Evolutionary conservation across 1,140 invertebrate species (phyloP).

Genomic region (Vanessa atalanta): DNA sequence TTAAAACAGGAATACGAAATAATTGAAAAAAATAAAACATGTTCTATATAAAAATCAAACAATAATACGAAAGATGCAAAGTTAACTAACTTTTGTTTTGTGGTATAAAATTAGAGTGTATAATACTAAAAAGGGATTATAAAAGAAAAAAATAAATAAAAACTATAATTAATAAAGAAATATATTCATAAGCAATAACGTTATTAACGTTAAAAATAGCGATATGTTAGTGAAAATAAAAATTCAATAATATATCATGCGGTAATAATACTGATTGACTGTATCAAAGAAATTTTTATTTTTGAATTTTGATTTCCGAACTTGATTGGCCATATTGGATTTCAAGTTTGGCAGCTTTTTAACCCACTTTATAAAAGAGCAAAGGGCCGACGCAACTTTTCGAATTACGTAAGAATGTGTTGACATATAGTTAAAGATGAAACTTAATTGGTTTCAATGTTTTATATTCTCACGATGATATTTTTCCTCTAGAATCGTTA

Average conservation of each 20-base stretch:
- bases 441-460: slow-evolving; percentile 38
- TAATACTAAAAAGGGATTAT: neutral
- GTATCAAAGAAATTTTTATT: slow-evolving; percentile 34
- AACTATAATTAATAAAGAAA: too few species aligned
- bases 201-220: slow-evolving; percentile 21
- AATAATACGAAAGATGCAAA: too few species aligned
- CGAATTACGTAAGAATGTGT: slow-evolving; percentile 38
- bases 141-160: neutral
- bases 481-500: too few species aligned
- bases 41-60: neutral
- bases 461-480: too few species aligned
- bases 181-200: slow-evolving; percentile 8
- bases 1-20: slow-evolving; percentile 5
- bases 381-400: slow-evolving; percentile 40
- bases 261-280: slow-evolving; percentile 36
- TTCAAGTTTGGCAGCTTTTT: slow-evolving; percentile 41
- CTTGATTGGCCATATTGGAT: slow-evolving; percentile 40
- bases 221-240: slow-evolving; percentile 22
- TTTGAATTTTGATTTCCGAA: slow-evolving; percentile 39
- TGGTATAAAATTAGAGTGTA: neutral
- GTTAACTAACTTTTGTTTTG: neutral
- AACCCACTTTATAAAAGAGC: slow-evolving; percentile 39
- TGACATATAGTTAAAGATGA: slow-evolving; percentile 39
- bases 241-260: slow-evolving; percentile 29
- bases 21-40: neutral